These are phyloP conservation scores for Sciurus carolinensis DNA, from an alignment of 2,797 vertebrate genomes.

Conservation along the genomic window DNA sequence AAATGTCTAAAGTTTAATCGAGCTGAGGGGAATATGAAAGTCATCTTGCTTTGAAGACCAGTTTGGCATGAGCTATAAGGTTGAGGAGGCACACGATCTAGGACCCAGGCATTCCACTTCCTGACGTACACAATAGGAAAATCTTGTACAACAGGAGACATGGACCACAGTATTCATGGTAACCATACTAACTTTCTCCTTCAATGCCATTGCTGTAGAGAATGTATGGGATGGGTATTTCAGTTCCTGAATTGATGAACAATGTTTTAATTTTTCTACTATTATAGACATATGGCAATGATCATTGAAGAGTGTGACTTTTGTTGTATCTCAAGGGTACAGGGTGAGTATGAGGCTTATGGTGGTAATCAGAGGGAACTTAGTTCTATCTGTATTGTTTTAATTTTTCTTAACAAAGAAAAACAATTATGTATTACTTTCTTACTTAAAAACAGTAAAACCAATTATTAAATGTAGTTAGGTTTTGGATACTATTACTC, in stretches of 20 bases:
- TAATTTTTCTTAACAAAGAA: slow-evolving; percentile 36
- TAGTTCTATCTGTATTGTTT: background rate
- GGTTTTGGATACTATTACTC: background rate
- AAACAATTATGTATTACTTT: background rate
- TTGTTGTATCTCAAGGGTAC: background rate
- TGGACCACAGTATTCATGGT: too few species aligned
- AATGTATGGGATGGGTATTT: background rate
- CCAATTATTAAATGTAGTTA: background rate
- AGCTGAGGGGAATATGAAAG: background rate
- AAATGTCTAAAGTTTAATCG: background rate
- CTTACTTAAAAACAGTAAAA: background rate
- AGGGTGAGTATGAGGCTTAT: background rate
- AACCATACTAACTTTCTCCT: background rate
- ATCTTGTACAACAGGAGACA: too few species aligned
- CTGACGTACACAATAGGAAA: background rate
- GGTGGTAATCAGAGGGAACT: background rate
- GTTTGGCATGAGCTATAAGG: background rate
- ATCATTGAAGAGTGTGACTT: background rate
- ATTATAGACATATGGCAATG: background rate
- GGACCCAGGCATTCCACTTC: background rate
- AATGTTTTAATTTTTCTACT: background rate
- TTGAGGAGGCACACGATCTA: background rate
- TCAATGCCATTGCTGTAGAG: background rate
- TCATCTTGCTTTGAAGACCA: background rate
- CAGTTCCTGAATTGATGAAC: background rate